phyloP scores from a whole-genome alignment of 2,113 vertebrate species.

The Mesocricetus auratus region DNA sequence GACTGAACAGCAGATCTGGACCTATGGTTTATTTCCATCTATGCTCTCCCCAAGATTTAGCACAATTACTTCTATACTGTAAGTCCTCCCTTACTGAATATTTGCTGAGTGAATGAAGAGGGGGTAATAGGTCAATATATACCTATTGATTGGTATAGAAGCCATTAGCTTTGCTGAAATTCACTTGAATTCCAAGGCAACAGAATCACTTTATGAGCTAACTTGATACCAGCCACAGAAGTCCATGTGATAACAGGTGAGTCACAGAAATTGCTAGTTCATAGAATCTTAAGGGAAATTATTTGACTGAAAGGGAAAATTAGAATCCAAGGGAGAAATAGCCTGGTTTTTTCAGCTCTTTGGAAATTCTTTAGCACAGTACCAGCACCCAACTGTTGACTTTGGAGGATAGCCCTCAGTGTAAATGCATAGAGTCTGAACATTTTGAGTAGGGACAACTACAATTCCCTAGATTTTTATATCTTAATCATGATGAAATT shows the following conservation, averaged over 20 bases:
- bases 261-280: conserved; percentile 43
- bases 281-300: not conserved
- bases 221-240: conserved; percentile 2
- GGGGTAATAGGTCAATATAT: not conserved
- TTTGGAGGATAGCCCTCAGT: conserved; percentile 16
- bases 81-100: not conserved
- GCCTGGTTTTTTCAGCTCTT: not conserved
- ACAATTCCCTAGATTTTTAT: conserved; percentile 15
- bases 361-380: not conserved
- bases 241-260: conserved; percentile 22
- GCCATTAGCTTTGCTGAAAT: conserved; percentile 43
- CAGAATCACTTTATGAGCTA: conserved; percentile 39
- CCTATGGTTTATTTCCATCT: not conserved
- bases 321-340: conserved; percentile 1
- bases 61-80: not conserved
- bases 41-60: not conserved
- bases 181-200: conserved; percentile 7
- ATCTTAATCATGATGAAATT: conserved; percentile 16
- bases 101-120: not conserved
- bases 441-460: not conserved
- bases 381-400: not conserved
- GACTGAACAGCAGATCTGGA: not conserved
- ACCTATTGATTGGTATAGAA: not conserved
- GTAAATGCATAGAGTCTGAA: conserved; percentile 19
- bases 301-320: not conserved